These are phyloP conservation scores for Conus betulinus DNA, from an alignment of 1,140 invertebrate genomes.

Conservation along the genomic window DNA sequence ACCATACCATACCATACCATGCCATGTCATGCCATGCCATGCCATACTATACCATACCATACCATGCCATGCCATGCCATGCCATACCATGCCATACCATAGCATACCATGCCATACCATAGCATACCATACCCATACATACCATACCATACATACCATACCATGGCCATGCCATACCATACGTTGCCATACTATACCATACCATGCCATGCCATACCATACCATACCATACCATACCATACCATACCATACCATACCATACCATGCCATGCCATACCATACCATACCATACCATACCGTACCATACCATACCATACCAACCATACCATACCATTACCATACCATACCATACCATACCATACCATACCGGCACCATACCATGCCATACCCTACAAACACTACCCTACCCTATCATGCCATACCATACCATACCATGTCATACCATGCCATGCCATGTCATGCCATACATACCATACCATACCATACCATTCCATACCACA, in stretches of 20 bases:
- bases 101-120: background rate
- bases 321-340: constrained; percentile 45
- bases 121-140: background rate
- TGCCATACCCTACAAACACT: constrained; percentile 45
- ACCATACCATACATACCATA: background rate
- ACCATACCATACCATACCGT: constrained; percentile 51
- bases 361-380: constrained; percentile 50
- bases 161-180: background rate
- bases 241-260: constrained; percentile 39
- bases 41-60: no score
- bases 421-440: constrained; percentile 45
- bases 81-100: no score
- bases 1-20: constrained; percentile 27
- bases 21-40: no score
- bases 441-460: constrained; percentile 46
- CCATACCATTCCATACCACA: constrained; percentile 46
- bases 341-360: constrained; percentile 46
- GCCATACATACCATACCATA: constrained; percentile 48
- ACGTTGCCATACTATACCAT: no score
- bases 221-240: constrained; percentile 41
- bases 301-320: constrained; percentile 46
- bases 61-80: no score
- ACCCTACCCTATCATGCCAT: constrained; percentile 51
- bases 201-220: no score
- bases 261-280: constrained; percentile 43